A percentile compares a stretch with the other conserved stretches of the same genome.
Conservation (phyloP, 2,797 vertebrate species). For the Falco concolor region DNA sequence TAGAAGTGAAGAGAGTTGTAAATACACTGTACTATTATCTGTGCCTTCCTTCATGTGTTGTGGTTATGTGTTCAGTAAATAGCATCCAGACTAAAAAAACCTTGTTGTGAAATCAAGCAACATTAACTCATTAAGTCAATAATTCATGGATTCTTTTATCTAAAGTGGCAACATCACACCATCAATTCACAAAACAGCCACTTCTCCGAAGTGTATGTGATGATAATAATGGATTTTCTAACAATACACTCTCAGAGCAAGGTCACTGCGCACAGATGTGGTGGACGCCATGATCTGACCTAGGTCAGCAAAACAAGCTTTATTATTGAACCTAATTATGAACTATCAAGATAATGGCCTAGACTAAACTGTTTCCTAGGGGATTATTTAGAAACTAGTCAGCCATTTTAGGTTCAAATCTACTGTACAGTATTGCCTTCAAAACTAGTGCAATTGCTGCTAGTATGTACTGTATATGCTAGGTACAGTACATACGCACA, state of each 20-base stretch:
- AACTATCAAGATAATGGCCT: constrained; percentile 82
- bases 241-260: constrained; percentile 80
- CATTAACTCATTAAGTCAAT: constrained; percentile 95
- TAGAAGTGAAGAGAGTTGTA: constrained; percentile 16
- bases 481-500: fast-evolving
- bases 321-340: constrained; percentile 82
- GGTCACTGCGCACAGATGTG: constrained; percentile 75
- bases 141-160: constrained; percentile 91
- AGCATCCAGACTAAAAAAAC: constrained; percentile 75
- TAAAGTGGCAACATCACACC: constrained; percentile 86
- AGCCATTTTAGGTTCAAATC: constrained; percentile 71
- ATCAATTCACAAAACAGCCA: constrained; percentile 83
- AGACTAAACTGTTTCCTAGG: constrained; percentile 76
- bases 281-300: constrained; percentile 74
- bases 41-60: constrained; percentile 31
- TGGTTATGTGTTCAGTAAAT: constrained; percentile 72
- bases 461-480: not conserved
- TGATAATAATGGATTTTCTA: constrained; percentile 86
- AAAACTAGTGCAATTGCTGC: not conserved
- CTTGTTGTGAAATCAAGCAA: constrained; percentile 83
- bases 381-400: constrained; percentile 77
- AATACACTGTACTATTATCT: constrained; percentile 43
- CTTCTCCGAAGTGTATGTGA: constrained; percentile 81
- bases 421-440: constrained; percentile 43
- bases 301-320: constrained; percentile 79